Base-by-base conservation (phyloP, 2,113 vertebrate species). In the Plecturocebus donacophilus region DNA sequence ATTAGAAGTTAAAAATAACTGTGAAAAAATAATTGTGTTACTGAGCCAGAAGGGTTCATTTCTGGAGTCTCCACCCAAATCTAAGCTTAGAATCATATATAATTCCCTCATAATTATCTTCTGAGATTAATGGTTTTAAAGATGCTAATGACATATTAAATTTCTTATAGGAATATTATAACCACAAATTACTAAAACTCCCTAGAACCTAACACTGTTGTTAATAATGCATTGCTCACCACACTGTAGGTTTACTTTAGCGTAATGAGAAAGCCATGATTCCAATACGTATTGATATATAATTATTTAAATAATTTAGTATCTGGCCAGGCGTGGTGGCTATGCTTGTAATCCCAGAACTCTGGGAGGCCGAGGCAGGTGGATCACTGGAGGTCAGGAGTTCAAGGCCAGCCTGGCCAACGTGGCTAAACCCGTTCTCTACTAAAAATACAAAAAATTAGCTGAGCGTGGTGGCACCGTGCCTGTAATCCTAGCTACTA, bases 271-370 rank as follows among this genome's bases (percentile, higher is more conserved):
- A 70, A 84, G 1, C 32, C 52, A 86, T 2, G 27, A 66, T 77
- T 42, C 10, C 87, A 56, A 49, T 47, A 94, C 1, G 3, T 49
- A 68, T 23, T 47, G 32, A n/a, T 90, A 97, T 70, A 38, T 3
- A 90, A 95, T 96, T 87, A 92, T 97, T 98, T 71, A 93, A 96
- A 95, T 45, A 97, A 95, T 32, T 91, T 45, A 82, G 68, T 85
- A 83, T 92, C 64, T 85, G 61, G 61, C 27, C 61, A 64, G 27
- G 12, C 52, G 4, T 1, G 3, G 16, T 52, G 52, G 52, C 52
- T 52, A 52, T 52, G 52, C 61, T 30, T 14, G 27, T 64, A 64
- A 64, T 32, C 12, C 12, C 61, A 32, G 61, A 32, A 6, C 27
- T 32, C 61, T 64, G 61, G 61, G 30, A 64, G 27, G 30, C 61